Percentiles rank a stretch among this genome's conserved stretches.
Evolutionary conservation across 92 coral and sea anemone species (phyloP).

Genomic region (Siderastrea radians): DNA sequence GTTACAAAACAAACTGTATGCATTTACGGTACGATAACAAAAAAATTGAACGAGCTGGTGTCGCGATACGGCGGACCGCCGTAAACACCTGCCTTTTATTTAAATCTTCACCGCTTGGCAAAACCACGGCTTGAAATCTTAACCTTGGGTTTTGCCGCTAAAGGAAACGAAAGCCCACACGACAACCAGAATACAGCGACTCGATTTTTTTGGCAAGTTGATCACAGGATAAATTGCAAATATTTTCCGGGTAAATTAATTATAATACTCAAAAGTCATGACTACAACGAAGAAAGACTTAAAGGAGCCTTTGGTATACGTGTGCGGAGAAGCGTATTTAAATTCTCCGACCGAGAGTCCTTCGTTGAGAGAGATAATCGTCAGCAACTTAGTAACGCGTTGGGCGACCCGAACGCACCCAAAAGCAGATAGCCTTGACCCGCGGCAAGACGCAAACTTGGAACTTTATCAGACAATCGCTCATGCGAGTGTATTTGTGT

Average conservation of each 20-base stretch:
- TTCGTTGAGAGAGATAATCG: conserved; percentile 60
- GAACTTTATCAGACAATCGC: conserved; percentile 84
- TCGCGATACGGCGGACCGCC: background rate
- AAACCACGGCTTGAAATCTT: background rate
- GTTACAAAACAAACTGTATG: conserved; percentile 8
- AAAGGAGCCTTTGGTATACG: conserved; percentile 52
- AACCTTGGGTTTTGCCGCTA: background rate
- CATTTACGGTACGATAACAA: background rate
- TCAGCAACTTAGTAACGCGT: conserved; percentile 42
- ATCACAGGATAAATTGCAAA: background rate
- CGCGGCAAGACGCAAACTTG: conserved; percentile 62
- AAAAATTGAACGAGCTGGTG: background rate
- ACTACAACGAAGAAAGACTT: background rate
- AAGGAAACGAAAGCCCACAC: background rate
- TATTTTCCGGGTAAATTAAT: background rate
- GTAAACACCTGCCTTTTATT: conserved; percentile 28
- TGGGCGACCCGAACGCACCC: conserved; percentile 89
- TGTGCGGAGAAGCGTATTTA: conserved; percentile 68
- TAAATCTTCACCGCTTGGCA: background rate
- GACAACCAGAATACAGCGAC: no score
- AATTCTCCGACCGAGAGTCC: conserved; percentile 33
- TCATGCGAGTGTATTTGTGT: conserved; percentile 85
- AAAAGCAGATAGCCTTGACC: conserved; percentile 58
- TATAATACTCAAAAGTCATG: background rate
- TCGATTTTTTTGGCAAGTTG: background rate